Evolutionary conservation across 2,797 vertebrate genomes (phyloP).

Genomic region (Lemur catta): DNA sequence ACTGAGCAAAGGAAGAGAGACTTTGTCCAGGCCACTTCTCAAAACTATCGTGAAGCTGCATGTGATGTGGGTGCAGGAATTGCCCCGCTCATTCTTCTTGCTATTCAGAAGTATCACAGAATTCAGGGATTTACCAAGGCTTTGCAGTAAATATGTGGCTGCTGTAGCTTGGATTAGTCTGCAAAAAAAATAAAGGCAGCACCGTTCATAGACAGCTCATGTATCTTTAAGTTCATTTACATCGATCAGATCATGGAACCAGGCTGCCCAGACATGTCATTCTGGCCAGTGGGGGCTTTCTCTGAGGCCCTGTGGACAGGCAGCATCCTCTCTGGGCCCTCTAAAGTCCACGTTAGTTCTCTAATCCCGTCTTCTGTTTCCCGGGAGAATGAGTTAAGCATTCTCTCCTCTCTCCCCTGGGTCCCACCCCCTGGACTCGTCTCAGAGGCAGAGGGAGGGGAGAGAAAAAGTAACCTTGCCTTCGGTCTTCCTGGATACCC

Average conservation of each 20-base stretch:
- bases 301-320: background rate
- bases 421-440: background rate
- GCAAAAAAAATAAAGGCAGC: conserved; percentile 82
- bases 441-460: background rate
- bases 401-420: background rate
- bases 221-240: conserved; percentile 52
- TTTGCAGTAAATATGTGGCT: conserved; percentile 76
- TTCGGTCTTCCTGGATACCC: background rate
- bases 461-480: background rate
- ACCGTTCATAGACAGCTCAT: conserved; percentile 75
- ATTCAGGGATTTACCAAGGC: conserved; percentile 78
- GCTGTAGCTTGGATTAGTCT: conserved; percentile 82
- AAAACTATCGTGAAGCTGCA: conserved; percentile 58
- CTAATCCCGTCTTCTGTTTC: background rate
- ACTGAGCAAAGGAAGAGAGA: conserved; percentile 54
- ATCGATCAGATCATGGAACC: conserved; percentile 13
- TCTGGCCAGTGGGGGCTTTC: background rate
- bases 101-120: conserved; percentile 69
- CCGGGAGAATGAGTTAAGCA: background rate
- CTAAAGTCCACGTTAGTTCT: background rate
- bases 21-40: conserved; percentile 65
- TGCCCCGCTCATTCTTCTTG: conserved; percentile 32
- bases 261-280: background rate
- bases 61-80: conserved; percentile 11
- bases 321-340: background rate